phyloP scores from a whole-genome alignment of 2,113 vertebrate genomes.

The Daubentonia madagascariensis region DNA sequence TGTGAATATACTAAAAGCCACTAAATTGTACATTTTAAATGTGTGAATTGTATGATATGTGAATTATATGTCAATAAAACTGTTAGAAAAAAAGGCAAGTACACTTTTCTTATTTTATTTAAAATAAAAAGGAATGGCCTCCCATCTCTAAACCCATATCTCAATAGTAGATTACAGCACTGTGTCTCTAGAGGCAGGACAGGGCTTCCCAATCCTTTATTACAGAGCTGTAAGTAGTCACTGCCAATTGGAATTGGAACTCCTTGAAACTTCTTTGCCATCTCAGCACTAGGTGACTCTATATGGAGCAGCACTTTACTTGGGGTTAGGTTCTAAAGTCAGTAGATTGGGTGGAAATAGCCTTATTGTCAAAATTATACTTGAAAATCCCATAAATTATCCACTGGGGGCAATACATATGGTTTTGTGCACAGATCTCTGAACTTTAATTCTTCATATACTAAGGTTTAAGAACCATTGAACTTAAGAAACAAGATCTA shows the following conservation, averaged over 20 bases:
- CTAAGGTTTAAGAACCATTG: neutral
- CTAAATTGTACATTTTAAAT: neutral
- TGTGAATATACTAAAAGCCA: constrained; percentile 5
- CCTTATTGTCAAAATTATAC: neutral
- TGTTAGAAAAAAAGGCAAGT: neutral
- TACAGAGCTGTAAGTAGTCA: neutral
- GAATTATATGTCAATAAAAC: constrained; percentile 16
- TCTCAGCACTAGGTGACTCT: neutral
- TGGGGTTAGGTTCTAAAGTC: neutral
- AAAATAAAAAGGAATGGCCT: constrained; percentile 30
- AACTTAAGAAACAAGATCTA: constrained; percentile 33
- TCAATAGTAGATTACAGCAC: neutral
- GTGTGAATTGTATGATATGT: neutral
- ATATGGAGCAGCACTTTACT: neutral
- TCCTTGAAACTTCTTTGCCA: neutral
- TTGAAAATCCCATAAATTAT: constrained; percentile 4
- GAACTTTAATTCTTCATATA: constrained; percentile 21
- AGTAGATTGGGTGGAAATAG: neutral
- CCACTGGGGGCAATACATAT: neutral
- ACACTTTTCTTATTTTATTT: neutral
- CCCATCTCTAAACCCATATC: neutral
- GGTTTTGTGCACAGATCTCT: neutral
- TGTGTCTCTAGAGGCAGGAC: neutral
- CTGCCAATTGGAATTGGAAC: neutral
- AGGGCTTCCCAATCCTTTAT: neutral